phyloP scores from a whole-genome alignment of 2,888 invertebrate genomes.

The Tetragnatha montana region DNA sequence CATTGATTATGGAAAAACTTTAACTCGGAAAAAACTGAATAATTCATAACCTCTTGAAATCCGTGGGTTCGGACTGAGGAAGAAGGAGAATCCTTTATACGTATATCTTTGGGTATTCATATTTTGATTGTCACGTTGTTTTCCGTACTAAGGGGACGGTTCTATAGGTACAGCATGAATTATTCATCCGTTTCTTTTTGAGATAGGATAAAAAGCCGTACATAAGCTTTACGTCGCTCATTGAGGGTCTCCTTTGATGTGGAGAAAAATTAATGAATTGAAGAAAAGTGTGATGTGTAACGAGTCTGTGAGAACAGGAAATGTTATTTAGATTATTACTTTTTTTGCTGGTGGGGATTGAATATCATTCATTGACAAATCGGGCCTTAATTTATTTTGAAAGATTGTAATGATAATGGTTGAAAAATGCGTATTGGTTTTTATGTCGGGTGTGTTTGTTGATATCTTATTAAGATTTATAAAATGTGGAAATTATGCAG shows the following conservation, averaged over 20 bases:
- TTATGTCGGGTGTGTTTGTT: too few relatives aligned
- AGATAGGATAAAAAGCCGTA: background rate
- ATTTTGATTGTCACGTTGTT: background rate
- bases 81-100: background rate
- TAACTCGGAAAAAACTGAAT: slow-evolving; percentile 23
- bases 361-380: too few relatives aligned
- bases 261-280: background rate
- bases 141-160: background rate
- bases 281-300: too few relatives aligned
- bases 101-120: background rate
- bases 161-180: background rate
- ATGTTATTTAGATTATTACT: too few relatives aligned
- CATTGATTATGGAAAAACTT: slow-evolving; percentile 1
- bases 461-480: too few relatives aligned
- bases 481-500: too few relatives aligned
- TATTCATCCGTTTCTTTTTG: background rate
- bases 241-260: background rate
- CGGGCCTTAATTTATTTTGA: too few relatives aligned
- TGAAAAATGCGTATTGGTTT: too few relatives aligned
- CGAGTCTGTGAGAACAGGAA: too few relatives aligned
- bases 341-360: too few relatives aligned
- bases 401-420: too few relatives aligned
- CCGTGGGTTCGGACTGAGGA: background rate
- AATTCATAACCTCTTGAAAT: slow-evolving; percentile 22
- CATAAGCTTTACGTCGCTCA: background rate